These are phyloP conservation scores for Lerista edwardsae DNA, from an alignment of 2,797 vertebrate genomes.

Conservation along the genomic window DNA sequence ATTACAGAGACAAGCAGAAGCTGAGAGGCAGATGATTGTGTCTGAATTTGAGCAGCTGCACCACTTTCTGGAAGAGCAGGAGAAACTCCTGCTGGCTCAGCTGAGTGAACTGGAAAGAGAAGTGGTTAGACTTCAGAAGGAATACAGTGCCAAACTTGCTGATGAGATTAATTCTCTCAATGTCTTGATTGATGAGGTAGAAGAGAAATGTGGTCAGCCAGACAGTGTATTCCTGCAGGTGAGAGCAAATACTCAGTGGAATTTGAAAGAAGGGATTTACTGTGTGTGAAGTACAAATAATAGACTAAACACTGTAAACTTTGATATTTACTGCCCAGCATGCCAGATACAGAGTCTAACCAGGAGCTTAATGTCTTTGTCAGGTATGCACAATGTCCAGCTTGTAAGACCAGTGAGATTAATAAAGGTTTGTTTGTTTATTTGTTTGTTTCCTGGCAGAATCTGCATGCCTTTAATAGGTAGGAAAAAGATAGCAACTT, in stretches of 20 bases:
- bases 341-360: neutral
- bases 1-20: conserved; percentile 80
- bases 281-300: neutral
- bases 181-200: conserved; percentile 14
- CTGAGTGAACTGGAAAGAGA: conserved; percentile 83
- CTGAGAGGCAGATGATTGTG: conserved; percentile 83
- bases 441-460: neutral
- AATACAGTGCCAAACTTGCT: conserved; percentile 80
- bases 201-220: conserved; percentile 28
- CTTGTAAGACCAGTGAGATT: neutral
- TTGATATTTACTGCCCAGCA: neutral
- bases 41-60: conserved; percentile 85
- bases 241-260: neutral
- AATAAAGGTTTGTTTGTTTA: no score
- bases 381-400: neutral
- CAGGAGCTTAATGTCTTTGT: neutral
- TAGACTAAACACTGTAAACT: neutral
- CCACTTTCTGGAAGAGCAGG: conserved; percentile 86
- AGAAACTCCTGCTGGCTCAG: conserved; percentile 85
- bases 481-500: no score
- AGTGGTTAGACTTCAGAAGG: conserved; percentile 82
- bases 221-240: conserved; percentile 34
- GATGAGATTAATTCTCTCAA: conserved; percentile 68
- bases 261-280: neutral
- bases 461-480: neutral